These are phyloP conservation scores for Apolygus lucorum DNA, from an alignment of 1,140 invertebrate genomes.

Conservation along the genomic window DNA sequence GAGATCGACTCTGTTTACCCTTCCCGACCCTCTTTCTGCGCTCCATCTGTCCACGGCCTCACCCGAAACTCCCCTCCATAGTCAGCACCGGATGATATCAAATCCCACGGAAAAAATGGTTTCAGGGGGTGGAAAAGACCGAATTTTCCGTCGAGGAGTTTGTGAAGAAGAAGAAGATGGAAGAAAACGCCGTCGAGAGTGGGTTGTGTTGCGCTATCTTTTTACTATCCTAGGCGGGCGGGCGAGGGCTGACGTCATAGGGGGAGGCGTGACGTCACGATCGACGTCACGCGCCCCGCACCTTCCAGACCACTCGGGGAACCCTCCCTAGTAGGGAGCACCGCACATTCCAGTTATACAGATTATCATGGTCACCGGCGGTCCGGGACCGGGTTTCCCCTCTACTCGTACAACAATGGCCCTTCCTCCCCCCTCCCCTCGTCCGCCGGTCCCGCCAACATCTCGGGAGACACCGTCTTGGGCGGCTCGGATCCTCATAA, in stretches of 20 bases:
- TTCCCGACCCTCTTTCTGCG: conserved; percentile 2
- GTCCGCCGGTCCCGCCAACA: neutral
- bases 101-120: neutral
- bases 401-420: neutral
- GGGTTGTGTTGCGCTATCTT: too few relatives aligned
- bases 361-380: conserved; percentile 18
- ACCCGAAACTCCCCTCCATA: neutral
- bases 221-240: neutral
- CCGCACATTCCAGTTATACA: conserved; percentile 17
- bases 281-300: neutral
- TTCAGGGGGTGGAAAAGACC: too few relatives aligned
- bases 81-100: neutral
- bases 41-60: conserved; percentile 1
- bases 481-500: too few relatives aligned
- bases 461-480: too few relatives aligned
- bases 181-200: neutral
- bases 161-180: neutral
- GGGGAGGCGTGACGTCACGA: neutral
- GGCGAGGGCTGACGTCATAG: neutral
- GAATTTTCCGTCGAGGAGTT: too few relatives aligned
- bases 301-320: neutral
- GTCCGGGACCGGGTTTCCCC: neutral
- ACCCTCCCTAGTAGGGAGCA: neutral
- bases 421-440: neutral
- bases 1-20: conserved; percentile 2